Conservation (phyloP, 2,888 invertebrate genomes). For the Alitta virens region DNA sequence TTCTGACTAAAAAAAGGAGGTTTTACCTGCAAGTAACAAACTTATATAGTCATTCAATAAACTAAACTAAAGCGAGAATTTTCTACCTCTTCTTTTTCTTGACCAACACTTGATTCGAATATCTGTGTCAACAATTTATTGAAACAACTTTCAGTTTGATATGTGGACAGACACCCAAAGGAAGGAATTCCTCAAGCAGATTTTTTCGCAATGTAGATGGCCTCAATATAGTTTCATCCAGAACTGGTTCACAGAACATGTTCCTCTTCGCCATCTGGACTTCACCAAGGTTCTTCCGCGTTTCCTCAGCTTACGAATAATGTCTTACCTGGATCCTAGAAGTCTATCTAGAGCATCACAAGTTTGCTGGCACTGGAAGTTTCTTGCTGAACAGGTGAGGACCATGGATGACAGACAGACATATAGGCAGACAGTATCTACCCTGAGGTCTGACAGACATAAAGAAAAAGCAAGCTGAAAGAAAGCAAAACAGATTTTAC, state of each 20-base stretch:
- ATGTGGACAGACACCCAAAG: conserved; percentile 55
- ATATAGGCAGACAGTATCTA: too few species aligned
- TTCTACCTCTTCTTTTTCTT: too few species aligned
- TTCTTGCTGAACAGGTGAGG: conserved; percentile 51
- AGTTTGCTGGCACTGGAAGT: conserved; percentile 55
- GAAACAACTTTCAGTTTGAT: conserved; percentile 47
- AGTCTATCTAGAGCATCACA: conserved; percentile 47
- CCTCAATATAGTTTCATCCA: conserved; percentile 50
- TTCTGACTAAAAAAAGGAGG: too few species aligned
- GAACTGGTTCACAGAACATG: conserved; percentile 47
- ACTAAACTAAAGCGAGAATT: too few species aligned
- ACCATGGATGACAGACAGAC: too few species aligned
- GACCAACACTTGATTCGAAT: too few species aligned
- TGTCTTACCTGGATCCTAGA: conserved; percentile 54
- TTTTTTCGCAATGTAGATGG: conserved; percentile 45
- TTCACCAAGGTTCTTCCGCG: conserved; percentile 45
- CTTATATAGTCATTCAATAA: too few species aligned
- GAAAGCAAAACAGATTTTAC: too few species aligned
- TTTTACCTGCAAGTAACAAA: too few species aligned
- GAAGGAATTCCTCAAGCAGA: conserved; percentile 46
- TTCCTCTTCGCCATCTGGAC: conserved; percentile 49
- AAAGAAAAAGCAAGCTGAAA: too few species aligned
- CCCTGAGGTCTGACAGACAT: too few species aligned
- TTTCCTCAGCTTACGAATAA: conserved; percentile 50
- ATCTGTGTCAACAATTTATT: too few species aligned